Evolutionary conservation across 2,888 invertebrate species (phyloP).

Genomic region (Limnephilus rhombicus): DNA sequence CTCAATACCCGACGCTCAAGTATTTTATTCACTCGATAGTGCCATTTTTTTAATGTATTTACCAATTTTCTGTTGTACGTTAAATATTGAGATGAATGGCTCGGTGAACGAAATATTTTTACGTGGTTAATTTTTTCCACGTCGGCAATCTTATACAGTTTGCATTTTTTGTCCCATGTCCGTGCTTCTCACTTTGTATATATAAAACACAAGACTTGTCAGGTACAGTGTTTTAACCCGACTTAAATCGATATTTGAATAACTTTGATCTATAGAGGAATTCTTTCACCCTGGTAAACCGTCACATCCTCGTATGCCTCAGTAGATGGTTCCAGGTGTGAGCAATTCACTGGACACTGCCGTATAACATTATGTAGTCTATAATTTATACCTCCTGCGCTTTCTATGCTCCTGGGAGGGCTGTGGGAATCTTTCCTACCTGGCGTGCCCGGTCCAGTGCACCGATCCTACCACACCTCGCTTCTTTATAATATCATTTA

Average conservation of each 20-base stretch:
- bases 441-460: constrained; percentile 35
- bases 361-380: background rate
- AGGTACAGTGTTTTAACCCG: too few species aligned
- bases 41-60: too few species aligned
- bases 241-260: background rate
- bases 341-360: background rate
- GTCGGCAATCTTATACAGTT: background rate
- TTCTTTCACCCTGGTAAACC: background rate
- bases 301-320: background rate
- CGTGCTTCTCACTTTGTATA: background rate
- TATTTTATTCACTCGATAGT: too few species aligned
- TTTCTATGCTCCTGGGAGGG: constrained; percentile 8
- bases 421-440: constrained; percentile 23
- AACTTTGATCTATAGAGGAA: background rate
- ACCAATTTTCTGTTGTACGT: background rate
- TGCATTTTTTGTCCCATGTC: background rate
- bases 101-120: background rate
- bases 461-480: constrained; percentile 24
- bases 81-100: background rate
- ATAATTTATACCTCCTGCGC: background rate
- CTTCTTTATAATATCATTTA: constrained; percentile 43
- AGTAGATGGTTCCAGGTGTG: background rate
- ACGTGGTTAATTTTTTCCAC: background rate
- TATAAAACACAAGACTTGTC: background rate
- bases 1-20: too few species aligned